Percentiles rank a stretch among this genome's conserved stretches.
Evolutionary conservation across 2,888 invertebrate genomes (phyloP).

Genomic region (Tetheella fluctuosa): DNA sequence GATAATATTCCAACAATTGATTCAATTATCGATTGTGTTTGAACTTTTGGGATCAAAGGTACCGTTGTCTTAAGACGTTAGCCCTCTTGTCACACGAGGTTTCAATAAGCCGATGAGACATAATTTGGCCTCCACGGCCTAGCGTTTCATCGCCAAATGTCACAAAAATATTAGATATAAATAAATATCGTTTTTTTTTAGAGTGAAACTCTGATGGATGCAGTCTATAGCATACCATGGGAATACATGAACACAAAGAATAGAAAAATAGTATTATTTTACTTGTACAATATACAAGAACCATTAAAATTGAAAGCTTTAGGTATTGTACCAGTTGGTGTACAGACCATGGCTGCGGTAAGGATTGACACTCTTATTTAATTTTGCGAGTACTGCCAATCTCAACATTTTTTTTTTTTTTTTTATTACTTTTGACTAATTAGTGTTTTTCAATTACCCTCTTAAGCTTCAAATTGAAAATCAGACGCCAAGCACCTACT

Average conservation of each 20-base stretch:
- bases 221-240: slow-evolving; percentile 39
- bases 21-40: slow-evolving; percentile 40
- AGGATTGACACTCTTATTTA: slow-evolving; percentile 19
- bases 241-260: slow-evolving; percentile 39
- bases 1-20: slow-evolving; percentile 36
- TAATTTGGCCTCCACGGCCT: neutral
- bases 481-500: no score
- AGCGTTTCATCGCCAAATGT: no score
- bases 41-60: slow-evolving; percentile 36
- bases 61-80: no score
- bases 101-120: no score
- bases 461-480: no score
- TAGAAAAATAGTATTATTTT: slow-evolving; percentile 30
- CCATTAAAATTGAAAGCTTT: slow-evolving; percentile 38
- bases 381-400: neutral
- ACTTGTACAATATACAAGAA: slow-evolving; percentile 35
- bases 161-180: neutral
- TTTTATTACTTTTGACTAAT: no score
- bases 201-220: slow-evolving; percentile 17
- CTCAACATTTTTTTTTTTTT: no score
- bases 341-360: slow-evolving; percentile 41
- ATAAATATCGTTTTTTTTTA: neutral
- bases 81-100: no score
- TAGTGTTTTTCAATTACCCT: no score
- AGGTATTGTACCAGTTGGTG: slow-evolving; percentile 35